Percentiles rank a stretch among this genome's conserved stretches.
phyloP scores from a whole-genome alignment of 1,140 invertebrate species.

The Zaprionus vittiger region DNA sequence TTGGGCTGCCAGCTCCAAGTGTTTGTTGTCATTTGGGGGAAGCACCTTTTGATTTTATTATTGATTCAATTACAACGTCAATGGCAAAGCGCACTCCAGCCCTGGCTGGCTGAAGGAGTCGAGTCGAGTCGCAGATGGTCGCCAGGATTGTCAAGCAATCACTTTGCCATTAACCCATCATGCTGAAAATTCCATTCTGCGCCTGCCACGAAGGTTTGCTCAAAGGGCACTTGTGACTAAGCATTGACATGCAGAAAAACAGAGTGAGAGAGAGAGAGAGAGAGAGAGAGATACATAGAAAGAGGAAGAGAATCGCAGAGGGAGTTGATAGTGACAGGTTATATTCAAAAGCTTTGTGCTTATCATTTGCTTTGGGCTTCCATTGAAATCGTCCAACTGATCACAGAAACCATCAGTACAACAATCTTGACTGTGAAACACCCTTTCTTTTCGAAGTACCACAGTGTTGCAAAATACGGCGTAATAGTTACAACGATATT shows the following conservation, averaged over 20 bases:
- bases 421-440: neutral
- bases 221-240: neutral
- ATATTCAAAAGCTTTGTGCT: neutral
- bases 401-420: neutral
- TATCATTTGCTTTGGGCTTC: neutral
- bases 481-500: too few species aligned
- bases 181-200: constrained; percentile 16
- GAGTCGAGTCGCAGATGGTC: constrained; percentile 24
- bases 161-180: constrained; percentile 34
- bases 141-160: constrained; percentile 43
- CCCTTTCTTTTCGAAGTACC: neutral
- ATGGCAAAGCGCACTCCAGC: constrained; percentile 35
- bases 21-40: constrained; percentile 49
- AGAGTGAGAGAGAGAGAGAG: neutral
- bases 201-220: neutral
- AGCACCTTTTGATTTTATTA: constrained; percentile 70
- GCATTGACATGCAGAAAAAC: neutral
- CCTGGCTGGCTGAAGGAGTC: neutral
- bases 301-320: neutral
- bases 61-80: constrained; percentile 78
- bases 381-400: neutral
- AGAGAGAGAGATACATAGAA: neutral
- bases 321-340: neutral
- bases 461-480: too few species aligned
- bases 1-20: constrained; percentile 37